Evolutionary conservation across 2,797 vertebrate species (phyloP), one percentile per base, ranked within the genome.

Genomic region (Synaphobranchus kaupii): DNA sequence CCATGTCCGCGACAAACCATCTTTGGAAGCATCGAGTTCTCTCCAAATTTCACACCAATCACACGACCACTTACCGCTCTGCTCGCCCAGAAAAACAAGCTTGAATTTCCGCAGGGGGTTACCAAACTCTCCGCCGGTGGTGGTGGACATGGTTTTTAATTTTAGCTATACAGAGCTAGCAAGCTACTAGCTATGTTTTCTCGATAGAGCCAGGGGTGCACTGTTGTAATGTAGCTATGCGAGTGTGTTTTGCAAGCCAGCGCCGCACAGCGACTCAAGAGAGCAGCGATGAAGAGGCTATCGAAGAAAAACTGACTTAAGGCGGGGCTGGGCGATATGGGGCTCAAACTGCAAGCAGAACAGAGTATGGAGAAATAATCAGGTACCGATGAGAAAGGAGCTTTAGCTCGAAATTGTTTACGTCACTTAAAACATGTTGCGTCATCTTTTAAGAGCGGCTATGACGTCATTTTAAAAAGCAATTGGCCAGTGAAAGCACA

Each of bases 61-160:
- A 47, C 22, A 9, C 56, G 44, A 34, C 31, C 34, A 88, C 92
- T 97, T 93, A 97, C 96, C 95, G 85, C 96, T 97, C 92, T 98
- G 97, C 94, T 98, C 96, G 86, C 97, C 96, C 90, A 97, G 90
- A 85, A 97, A 97, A 52, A 97, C 94, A 34, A 97, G 95, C 94
- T 98, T 97, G 92, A 97, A 97, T 93, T 97, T 97, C 93, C 96
- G 93, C 92, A 97, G 93, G 90, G 97, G 97, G 92, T 97, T 98
- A 73, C 97, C 96, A 92, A 98, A 98, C 95, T 98, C 97, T 94
- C 97, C 97, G 91, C 97, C 97, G 92, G 96, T 95, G 90, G 96
- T 97, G 89, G 94, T 96, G 92, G 97, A 96, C 96, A 97, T 97
- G 15, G 93, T 96, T 95, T 91, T 91, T 87, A 47, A 90, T 91